Base-by-base conservation (phyloP, 2,888 invertebrate species). In the Vanessa cardui region DNA sequence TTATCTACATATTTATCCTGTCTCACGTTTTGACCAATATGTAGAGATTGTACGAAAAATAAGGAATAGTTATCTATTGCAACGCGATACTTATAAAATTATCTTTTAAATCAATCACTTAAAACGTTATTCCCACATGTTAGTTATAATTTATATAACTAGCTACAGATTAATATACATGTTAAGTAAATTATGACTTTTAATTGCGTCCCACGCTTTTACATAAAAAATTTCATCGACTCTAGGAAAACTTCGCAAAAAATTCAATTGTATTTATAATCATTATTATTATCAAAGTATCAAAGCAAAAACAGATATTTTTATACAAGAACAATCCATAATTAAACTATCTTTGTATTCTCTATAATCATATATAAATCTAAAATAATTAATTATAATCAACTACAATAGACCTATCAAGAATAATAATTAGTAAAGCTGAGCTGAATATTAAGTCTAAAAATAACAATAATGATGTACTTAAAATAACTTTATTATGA, bases 401-500 rank as follows among this genome's bases (percentile, higher is more conserved):
- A 39, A 12, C 39, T 39, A 5, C 3, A 39, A 39, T 4, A 39
- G 39, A 4, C 39, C 12, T 39, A 12, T 39, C 12, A 39, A 12
- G 4, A 39, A 39, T 39, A 39, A 15, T 6, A 26, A 16, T 54
- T 8, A 54, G 31, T 26, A 31, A 15, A 31, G 16, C n/a, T 16
- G 31, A 26, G 26, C 16, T 26, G 26, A 54, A 31, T n/a, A 54
- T 7, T 31, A 7, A 54, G 12, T 54, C 52, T 54, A 54, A 54
- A 54, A 54, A 31, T 47, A 33, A 44, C 46, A 56, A 58, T 50
- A 61, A 61, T 61, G 33, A 64, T 52, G n/a, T 58, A 63, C 63
- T 45, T 64, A 58, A 64, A 68, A 65, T 61, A 64, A 62, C 47
- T 78, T 80, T 82, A 83, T 82, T 78, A 76, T 79, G 77, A 78